Evolutionary conservation across 2,888 invertebrate species (phyloP).

Genomic region (Nasonovia ribisnigri): DNA sequence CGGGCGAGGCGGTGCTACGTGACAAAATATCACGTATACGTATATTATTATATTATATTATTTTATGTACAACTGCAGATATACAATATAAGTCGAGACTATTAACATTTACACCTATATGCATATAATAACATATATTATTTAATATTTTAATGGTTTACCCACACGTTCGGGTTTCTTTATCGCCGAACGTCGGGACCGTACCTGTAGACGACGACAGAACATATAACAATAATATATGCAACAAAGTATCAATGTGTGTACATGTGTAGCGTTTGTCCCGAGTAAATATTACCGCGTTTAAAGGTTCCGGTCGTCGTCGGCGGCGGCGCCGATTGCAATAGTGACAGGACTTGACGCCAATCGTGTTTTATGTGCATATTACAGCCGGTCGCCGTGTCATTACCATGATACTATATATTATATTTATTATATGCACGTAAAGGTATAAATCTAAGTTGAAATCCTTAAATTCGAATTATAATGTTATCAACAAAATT

Average conservation of each 20-base stretch:
- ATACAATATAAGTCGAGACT: constrained; percentile 12
- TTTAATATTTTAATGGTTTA: constrained; percentile 50
- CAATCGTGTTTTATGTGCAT: constrained; percentile 19
- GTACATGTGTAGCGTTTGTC: not conserved
- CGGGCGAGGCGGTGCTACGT: constrained; percentile 29
- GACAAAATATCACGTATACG: constrained; percentile 45
- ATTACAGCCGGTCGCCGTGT: not conserved
- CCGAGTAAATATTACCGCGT: constrained; percentile 16
- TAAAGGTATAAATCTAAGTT: too few relatives aligned
- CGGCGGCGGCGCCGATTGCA: constrained; percentile 3
- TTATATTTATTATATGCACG: not conserved
- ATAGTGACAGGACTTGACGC: not conserved
- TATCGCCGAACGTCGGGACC: constrained; percentile 34
- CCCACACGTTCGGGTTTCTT: constrained; percentile 51
- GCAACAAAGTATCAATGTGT: not conserved
- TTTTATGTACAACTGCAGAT: not conserved
- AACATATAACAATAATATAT: not conserved
- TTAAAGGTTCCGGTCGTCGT: constrained; percentile 7
- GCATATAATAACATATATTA: not conserved
- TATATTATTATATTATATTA: not conserved
- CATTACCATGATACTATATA: not conserved
- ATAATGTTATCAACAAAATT: too few relatives aligned
- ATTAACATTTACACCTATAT: constrained; percentile 53
- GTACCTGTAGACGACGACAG: not conserved
- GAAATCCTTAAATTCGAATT: too few relatives aligned